Conservation (phyloP, 2,113 vertebrate genomes). For the Callithrix jacchus region DNA sequence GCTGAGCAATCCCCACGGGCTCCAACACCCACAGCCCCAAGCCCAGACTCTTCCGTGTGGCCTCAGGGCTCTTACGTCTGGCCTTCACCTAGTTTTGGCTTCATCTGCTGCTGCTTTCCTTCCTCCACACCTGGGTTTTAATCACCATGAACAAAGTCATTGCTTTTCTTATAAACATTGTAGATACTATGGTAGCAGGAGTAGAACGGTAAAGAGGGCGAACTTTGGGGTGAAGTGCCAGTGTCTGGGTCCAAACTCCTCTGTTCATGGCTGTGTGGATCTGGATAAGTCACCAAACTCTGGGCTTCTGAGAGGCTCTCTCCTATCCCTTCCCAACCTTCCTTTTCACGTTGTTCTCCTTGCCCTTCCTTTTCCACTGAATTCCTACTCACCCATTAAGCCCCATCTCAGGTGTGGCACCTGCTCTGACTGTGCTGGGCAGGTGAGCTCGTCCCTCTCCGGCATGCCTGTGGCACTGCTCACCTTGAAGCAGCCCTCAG, state of each 20-base stretch:
- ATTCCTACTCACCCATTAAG: neutral
- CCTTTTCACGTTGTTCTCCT: too few species aligned
- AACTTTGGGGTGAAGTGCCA: too few species aligned
- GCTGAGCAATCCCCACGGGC: rapidly evolving
- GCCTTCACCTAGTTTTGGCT: neutral
- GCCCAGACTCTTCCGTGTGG: rapidly evolving
- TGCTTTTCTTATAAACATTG: neutral
- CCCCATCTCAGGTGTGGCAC: neutral
- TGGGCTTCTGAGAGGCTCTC: neutral
- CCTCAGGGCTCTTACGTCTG: neutral
- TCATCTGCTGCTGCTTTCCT: neutral
- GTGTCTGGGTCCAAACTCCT: too few species aligned
- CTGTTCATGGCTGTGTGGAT: neutral
- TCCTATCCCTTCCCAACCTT: neutral
- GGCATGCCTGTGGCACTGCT: too few species aligned
- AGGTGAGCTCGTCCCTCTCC: neutral
- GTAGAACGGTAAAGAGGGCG: neutral
- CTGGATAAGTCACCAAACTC: neutral
- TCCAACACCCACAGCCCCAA: too few species aligned
- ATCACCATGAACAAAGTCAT: rapidly evolving
- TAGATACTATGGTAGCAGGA: rapidly evolving
- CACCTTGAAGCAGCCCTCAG: neutral
- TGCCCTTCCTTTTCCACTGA: neutral
- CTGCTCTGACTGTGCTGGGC: neutral
- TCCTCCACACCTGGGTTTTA: neutral